A percentile compares a stretch with the other conserved stretches of the same genome.
phyloP scores from a whole-genome alignment of 2,888 invertebrate species.

The Trachelus stipa region DNA sequence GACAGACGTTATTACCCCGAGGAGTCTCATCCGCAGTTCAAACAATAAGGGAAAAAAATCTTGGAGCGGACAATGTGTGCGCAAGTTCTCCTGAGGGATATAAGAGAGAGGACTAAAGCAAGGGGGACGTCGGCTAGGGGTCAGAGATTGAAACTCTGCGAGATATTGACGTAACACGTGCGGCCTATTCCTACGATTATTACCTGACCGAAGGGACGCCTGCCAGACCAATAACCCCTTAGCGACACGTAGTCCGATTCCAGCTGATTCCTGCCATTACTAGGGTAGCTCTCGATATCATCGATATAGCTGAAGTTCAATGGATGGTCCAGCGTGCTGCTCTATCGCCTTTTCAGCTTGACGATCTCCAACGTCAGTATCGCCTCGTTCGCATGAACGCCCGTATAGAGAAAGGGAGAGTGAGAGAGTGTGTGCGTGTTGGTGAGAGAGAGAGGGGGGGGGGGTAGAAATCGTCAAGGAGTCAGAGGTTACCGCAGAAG shows the following conservation, averaged over 20 bases:
- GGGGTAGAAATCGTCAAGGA: not conserved
- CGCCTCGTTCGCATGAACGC: not conserved
- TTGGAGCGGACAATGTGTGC: conserved; percentile 1
- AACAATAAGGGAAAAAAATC: conserved; percentile 17
- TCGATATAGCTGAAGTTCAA: not conserved
- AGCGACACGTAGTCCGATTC: conserved; percentile 8
- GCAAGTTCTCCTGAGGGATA: not conserved
- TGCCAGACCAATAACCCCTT: conserved; percentile 4
- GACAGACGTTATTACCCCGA: conserved; percentile 4
- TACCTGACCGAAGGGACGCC: conserved; percentile 2
- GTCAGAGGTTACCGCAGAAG: not conserved
- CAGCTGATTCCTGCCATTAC: conserved; percentile 1
- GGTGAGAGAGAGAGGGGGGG: too few species aligned
- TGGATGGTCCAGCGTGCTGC: not conserved
- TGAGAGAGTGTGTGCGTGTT: too few species aligned
- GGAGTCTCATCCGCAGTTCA: conserved; percentile 19
- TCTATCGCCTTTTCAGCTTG: not conserved
- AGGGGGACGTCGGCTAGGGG: not conserved
- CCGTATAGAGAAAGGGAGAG: not conserved
- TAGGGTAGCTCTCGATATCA: not conserved
- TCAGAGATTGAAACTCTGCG: conserved; percentile 14
- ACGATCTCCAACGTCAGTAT: not conserved
- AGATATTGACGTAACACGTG: conserved; percentile 15
- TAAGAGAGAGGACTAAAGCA: not conserved
- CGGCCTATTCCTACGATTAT: conserved; percentile 6